phyloP scores from a whole-genome alignment of 1,140 invertebrate genomes.

The Centruroides vittatus region DNA sequence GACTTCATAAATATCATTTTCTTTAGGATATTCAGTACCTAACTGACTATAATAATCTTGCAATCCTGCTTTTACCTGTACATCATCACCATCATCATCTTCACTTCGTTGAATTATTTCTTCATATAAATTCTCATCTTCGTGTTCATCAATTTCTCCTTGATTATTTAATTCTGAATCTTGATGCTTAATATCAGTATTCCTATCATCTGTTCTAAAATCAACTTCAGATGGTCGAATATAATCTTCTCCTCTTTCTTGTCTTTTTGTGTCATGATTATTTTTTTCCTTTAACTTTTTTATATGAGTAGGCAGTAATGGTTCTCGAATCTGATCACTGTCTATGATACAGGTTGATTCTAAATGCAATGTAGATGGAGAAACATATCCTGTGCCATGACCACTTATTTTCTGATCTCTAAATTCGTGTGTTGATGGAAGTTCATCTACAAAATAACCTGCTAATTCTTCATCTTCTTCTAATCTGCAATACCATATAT shows the following conservation, averaged over 20 bases:
- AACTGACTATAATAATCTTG: background rate
- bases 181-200: constrained; percentile 10
- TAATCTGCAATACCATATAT: no score
- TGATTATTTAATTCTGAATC: background rate
- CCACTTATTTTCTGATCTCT: no score
- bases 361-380: no score
- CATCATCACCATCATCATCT: background rate
- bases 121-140: background rate
- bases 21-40: no score
- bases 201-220: background rate
- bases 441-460: constrained; percentile 3
- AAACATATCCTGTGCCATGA: no score
- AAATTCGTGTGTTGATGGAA: no score
- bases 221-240: constrained; percentile 4
- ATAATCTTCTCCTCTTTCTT: constrained; percentile 41
- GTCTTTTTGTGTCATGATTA: constrained; percentile 44
- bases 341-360: no score
- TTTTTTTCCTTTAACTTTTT: constrained; percentile 43
- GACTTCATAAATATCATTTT: no score
- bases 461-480: constrained; percentile 15
- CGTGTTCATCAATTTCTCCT: constrained; percentile 1
- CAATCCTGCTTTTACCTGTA: background rate
- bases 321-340: constrained; percentile 16
- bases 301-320: constrained; percentile 37
- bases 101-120: background rate